phyloP scores from a whole-genome alignment of 2,797 vertebrate species.

The Hephaestus fuliginosus region DNA sequence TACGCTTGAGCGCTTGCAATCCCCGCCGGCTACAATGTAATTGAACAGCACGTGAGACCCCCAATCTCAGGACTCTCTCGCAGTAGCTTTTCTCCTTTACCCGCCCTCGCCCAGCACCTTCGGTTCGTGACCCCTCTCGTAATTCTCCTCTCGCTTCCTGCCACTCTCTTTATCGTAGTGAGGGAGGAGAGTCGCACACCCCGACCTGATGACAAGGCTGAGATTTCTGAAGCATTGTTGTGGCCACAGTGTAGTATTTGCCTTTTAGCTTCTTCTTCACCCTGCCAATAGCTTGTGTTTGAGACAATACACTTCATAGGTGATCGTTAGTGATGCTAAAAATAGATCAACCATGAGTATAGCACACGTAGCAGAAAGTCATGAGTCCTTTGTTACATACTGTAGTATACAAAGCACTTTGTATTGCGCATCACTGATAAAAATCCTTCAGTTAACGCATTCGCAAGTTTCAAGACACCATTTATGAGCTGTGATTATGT shows the following conservation, averaged over 20 bases:
- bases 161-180: slow-evolving; percentile 28
- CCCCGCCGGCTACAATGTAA: slow-evolving; percentile 21
- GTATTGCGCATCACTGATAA: background rate
- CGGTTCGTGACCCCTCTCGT: slow-evolving; percentile 28
- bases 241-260: slow-evolving; percentile 7
- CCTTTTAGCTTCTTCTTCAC: background rate
- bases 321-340: background rate
- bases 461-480: background rate
- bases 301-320: background rate
- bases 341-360: background rate
- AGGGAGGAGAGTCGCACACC: slow-evolving; percentile 16
- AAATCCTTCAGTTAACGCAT: background rate
- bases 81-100: slow-evolving; percentile 2
- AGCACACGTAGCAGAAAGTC: background rate
- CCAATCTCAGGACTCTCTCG: slow-evolving; percentile 2
- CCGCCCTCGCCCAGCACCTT: slow-evolving; percentile 5
- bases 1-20: slow-evolving; percentile 14
- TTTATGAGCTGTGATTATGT: background rate
- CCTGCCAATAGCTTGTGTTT: background rate
- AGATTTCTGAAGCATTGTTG: slow-evolving; percentile 29
- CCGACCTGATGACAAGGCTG: slow-evolving; percentile 6
- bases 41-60: slow-evolving; percentile 36
- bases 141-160: slow-evolving; percentile 15
- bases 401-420: background rate
- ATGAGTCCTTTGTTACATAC: background rate